Conservation (phyloP, 2,888 invertebrate species). For the Argyresthia goedartella region DNA sequence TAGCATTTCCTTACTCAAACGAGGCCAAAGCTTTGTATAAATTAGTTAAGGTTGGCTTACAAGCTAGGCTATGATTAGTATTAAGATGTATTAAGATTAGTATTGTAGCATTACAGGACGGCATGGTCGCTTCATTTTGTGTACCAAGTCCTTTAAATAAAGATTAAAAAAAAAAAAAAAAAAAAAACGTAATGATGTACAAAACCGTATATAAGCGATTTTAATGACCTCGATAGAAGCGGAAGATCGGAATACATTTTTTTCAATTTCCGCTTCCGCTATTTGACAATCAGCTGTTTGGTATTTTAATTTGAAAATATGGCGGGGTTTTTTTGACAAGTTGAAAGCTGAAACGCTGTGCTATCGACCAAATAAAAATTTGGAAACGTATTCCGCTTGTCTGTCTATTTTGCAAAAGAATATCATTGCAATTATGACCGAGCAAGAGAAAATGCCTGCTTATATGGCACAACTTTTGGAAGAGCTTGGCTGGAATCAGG, state of each 20-base stretch:
- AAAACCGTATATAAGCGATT: too few species aligned
- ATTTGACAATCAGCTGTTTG: conserved; percentile 17
- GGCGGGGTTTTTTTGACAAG: neutral
- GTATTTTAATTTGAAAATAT: conserved; percentile 1
- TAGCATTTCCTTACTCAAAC: too few species aligned
- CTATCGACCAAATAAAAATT: neutral
- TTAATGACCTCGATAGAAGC: too few species aligned
- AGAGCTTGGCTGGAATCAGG: conserved; percentile 81
- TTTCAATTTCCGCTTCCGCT: neutral
- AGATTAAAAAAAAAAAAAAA: too few species aligned
- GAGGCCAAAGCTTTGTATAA: too few species aligned
- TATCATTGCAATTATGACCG: conserved; percentile 14
- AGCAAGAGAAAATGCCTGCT: conserved; percentile 25
- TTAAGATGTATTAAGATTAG: too few species aligned
- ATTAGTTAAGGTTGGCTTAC: too few species aligned
- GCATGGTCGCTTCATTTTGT: too few species aligned
- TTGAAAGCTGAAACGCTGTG: neutral
- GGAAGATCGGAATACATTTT: neutral
- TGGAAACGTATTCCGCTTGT: neutral
- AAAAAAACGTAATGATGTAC: too few species aligned
- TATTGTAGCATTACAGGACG: too few species aligned
- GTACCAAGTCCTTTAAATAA: too few species aligned
- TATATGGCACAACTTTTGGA: conserved; percentile 75
- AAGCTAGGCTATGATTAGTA: too few species aligned
- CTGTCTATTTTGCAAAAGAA: neutral